Evolutionary conservation across 2,888 invertebrate species (phyloP).

Genomic region (Papilio demoleus): DNA sequence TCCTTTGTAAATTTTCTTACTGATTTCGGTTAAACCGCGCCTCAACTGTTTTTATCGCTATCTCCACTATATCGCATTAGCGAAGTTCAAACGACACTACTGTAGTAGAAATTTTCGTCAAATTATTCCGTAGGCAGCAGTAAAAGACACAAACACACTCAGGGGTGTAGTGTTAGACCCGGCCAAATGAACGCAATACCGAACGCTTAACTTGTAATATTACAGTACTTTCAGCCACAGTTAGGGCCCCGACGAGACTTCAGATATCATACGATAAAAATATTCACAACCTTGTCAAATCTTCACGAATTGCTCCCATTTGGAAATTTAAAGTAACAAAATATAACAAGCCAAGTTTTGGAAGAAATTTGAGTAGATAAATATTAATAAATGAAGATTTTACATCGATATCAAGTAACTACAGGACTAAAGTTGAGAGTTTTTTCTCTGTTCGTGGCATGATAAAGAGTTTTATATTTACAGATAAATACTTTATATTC

Average conservation of each 20-base stretch:
- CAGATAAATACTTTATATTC: too few relatives aligned
- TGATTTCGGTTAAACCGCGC: slow-evolving; percentile 9
- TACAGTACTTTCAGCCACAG: slow-evolving; percentile 32
- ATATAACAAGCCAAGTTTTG: not conserved
- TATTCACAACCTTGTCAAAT: slow-evolving; percentile 23
- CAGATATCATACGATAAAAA: slow-evolving; percentile 31
- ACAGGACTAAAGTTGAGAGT: too few relatives aligned
- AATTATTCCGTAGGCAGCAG: slow-evolving; percentile 32
- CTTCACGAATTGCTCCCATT: slow-evolving; percentile 15
- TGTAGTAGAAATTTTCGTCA: slow-evolving; percentile 26
- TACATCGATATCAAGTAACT: too few relatives aligned
- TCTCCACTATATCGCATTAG: slow-evolving; percentile 12
- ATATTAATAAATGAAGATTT: not conserved
- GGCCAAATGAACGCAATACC: slow-evolving; percentile 32
- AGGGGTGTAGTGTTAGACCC: slow-evolving; percentile 36
- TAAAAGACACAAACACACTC: slow-evolving; percentile 40
- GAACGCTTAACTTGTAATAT: slow-evolving; percentile 38
- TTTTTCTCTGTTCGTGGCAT: too few relatives aligned
- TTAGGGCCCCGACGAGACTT: slow-evolving; percentile 29
- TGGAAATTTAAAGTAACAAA: not conserved
- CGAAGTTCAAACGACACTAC: slow-evolving; percentile 33
- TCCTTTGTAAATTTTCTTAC: not conserved
- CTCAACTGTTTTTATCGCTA: slow-evolving; percentile 22
- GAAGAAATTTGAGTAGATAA: not conserved
- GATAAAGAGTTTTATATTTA: too few relatives aligned